Evolutionary conservation across 30 jellyfish, hydroid and myxozoan genomes (phyloP).

Genomic region (Turritopsis rubra): DNA sequence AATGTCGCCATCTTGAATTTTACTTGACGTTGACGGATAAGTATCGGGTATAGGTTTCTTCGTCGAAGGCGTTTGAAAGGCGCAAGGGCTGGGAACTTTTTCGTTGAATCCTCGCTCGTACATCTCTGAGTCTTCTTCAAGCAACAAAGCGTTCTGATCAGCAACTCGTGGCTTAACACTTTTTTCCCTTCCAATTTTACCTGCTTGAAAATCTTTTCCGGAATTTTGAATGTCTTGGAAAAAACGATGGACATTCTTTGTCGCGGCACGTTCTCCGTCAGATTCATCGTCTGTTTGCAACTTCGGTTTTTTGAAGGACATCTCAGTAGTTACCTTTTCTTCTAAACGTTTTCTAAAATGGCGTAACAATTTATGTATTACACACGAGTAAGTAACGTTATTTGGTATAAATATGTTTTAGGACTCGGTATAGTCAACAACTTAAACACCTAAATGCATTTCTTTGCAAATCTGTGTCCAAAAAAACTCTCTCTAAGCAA

Average conservation of each 20-base stretch:
- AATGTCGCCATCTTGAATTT: background rate
- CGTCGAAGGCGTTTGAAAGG: background rate
- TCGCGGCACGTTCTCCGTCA: too few relatives aligned
- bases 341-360: background rate
- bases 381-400: too few relatives aligned
- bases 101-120: background rate
- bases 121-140: background rate
- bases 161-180: background rate
- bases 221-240: background rate
- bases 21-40: background rate
- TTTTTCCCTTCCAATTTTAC: background rate
- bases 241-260: background rate
- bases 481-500: too few relatives aligned
- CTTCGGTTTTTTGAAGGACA: background rate
- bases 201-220: background rate
- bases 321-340: background rate
- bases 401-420: too few relatives aligned
- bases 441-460: too few relatives aligned
- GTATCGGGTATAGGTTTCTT: constrained; percentile 14
- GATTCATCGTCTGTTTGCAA: background rate
- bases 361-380: too few relatives aligned
- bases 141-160: background rate
- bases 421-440: too few relatives aligned
- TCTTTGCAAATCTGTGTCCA: too few relatives aligned
- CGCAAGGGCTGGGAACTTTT: background rate